Percentiles rank a stretch among this genome's conserved stretches.
Evolutionary conservation across 1,140 invertebrate species (phyloP).

Genomic region (Aphis craccivora): DNA sequence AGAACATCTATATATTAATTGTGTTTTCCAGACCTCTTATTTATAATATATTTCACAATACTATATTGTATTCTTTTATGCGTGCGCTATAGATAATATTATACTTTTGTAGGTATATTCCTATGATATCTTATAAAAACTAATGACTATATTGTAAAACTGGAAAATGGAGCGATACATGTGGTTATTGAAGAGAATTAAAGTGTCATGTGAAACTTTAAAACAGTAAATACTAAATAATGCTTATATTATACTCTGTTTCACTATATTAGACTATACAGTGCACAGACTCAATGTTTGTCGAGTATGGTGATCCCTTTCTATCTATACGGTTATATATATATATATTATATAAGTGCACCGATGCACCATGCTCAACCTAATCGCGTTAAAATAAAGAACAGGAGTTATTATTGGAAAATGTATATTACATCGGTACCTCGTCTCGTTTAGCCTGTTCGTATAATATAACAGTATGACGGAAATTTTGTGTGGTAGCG

Average conservation of each 20-base stretch:
- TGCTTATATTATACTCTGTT: not conserved
- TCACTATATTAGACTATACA: not conserved
- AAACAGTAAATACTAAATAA: not conserved
- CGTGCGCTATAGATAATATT: not conserved
- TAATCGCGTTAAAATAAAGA: not conserved
- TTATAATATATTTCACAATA: not conserved
- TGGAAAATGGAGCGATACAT: not conserved
- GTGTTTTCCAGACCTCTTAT: not conserved
- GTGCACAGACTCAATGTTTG: not conserved
- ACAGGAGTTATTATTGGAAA: not conserved
- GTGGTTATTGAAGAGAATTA: not conserved
- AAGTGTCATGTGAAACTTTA: not conserved
- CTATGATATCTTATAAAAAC: not conserved
- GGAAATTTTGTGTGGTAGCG: not conserved
- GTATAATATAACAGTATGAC: not conserved
- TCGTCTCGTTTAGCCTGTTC: not conserved
- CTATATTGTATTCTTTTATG: not conserved
- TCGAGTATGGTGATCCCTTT: not conserved
- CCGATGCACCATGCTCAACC: not conserved
- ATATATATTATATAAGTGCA: too few species aligned
- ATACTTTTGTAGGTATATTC: not conserved
- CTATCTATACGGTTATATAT: not conserved
- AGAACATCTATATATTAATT: not conserved
- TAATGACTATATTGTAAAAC: not conserved
- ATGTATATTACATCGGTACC: not conserved